Conservation (phyloP, 2,888 invertebrate genomes). For the Bimastos eiseni region DNA sequence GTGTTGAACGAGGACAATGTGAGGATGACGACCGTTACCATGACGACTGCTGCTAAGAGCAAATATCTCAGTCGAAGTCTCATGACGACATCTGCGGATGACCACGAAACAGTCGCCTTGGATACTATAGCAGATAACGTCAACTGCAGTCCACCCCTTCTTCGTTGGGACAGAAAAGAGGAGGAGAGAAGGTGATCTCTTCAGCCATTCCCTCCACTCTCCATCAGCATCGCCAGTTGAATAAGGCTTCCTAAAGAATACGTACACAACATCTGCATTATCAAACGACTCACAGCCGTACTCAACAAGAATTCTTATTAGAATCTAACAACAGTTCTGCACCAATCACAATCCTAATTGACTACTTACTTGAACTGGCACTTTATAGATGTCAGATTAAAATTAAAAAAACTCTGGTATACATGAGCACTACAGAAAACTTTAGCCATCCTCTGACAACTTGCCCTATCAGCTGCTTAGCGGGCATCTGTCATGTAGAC, state of each 20-base stretch:
- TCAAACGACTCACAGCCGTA: no score
- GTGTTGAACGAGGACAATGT: background rate
- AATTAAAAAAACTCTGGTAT: no score
- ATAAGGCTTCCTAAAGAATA: background rate
- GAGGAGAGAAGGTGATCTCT: background rate
- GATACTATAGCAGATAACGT: background rate
- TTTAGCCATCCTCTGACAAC: no score
- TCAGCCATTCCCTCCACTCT: background rate
- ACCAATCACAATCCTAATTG: no score
- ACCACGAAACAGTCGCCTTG: background rate
- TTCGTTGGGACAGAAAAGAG: background rate
- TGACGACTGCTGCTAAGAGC: constrained; percentile 23
- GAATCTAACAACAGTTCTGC: no score
- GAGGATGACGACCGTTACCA: background rate
- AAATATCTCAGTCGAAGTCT: constrained; percentile 1
- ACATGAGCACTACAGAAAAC: no score
- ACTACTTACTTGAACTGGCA: no score
- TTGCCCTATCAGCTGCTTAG: no score
- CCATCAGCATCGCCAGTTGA: background rate
- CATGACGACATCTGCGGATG: background rate
- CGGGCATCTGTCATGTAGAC: background rate
- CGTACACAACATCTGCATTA: no score
- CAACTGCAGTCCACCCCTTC: background rate
- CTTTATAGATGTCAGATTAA: no score
- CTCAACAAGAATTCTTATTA: no score